Evolutionary conservation across 2,888 invertebrate species (phyloP), one percentile per base, ranked within the genome.

Genomic region (Tetanocera ferruginea): DNA sequence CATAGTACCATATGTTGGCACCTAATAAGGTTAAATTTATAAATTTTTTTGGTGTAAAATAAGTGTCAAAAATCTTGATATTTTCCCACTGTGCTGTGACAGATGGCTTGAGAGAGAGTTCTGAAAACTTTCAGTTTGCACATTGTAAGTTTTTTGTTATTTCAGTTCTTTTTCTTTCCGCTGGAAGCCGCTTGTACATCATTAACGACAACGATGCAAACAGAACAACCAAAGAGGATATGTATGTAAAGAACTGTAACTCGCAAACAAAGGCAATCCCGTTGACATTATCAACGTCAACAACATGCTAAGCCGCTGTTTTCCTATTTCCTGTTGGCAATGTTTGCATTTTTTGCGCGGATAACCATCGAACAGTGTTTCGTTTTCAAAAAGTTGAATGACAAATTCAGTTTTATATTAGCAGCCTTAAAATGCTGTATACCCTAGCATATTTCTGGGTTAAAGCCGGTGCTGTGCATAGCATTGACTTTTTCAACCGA

Each of bases 241-340:
- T 60, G 60, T 17, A 28, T 25, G 28, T 28, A 28, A 9, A 60
- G 8, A 5, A 11, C 3, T 28, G 28, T 17, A 57, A n/a, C 23
- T 25, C 2, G 1, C n/a, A 55, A 25, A 60, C 11, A 60, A 28
- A 28, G 11, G 3, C 60, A 28, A 60, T 28, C 25, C n/a, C 28
- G 60, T 25, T 28, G 25, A 25, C 60, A 60, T 60, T 28, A 60
- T 60, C 60, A 60, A 60, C 25, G 60, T 60, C 60, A 60, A 60
- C 60, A 60, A 28, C 60, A 28, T 60, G 60, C 17, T 28, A 28
- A 19, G 14, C 60, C 28, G 17, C 17, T 43, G 23, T 55, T 55
- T 55, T 57, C 9, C 28, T 60, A 17, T 60, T 60, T 28, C 25
- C 9, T 60, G 60, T 5, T 17, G 25, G 14, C 60, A 60, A 11